phyloP scores from a whole-genome alignment of 2,888 invertebrate species.

The Bimastos eiseni region DNA sequence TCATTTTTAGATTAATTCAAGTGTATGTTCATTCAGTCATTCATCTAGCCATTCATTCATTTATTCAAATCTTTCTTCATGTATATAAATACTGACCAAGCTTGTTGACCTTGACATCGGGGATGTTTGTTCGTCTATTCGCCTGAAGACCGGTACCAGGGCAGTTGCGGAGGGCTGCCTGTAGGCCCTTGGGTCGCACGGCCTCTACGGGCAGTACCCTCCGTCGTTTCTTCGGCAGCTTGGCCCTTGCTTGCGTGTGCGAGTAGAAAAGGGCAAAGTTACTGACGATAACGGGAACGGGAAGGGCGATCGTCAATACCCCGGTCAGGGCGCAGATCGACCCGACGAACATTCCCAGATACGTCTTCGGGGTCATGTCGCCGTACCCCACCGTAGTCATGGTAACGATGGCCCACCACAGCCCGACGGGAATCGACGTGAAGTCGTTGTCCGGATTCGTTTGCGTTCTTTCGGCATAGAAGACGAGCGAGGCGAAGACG shows the following conservation, averaged over 20 bases:
- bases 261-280: slow-evolving; percentile 25
- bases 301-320: slow-evolving; percentile 63
- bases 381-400: slow-evolving; percentile 90
- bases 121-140: not conserved
- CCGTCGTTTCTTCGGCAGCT: slow-evolving; percentile 87
- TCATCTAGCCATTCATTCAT: not conserved
- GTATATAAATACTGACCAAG: not conserved
- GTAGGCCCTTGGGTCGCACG: slow-evolving; percentile 61
- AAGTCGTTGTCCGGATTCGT: slow-evolving; percentile 33
- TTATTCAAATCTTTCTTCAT: not conserved
- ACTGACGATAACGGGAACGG: slow-evolving; percentile 16
- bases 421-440: slow-evolving; percentile 76
- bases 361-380: slow-evolving; percentile 49
- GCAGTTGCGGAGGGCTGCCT: slow-evolving; percentile 20
- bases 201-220: slow-evolving; percentile 83
- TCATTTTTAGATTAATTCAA: not conserved
- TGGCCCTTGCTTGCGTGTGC: slow-evolving; percentile 64
- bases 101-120: not conserved
- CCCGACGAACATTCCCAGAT: slow-evolving; percentile 50
- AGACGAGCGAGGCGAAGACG: slow-evolving; percentile 87
- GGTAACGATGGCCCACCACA: slow-evolving; percentile 97
- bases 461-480: slow-evolving; percentile 36
- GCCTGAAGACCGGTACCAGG: not conserved
- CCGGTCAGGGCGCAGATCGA: slow-evolving; percentile 52
- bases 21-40: not conserved